A percentile compares a stretch with the other conserved stretches of the same genome.
These are phyloP conservation scores for Fragum whitleyi DNA, from an alignment of 2,888 invertebrate genomes.

Conservation along the genomic window DNA sequence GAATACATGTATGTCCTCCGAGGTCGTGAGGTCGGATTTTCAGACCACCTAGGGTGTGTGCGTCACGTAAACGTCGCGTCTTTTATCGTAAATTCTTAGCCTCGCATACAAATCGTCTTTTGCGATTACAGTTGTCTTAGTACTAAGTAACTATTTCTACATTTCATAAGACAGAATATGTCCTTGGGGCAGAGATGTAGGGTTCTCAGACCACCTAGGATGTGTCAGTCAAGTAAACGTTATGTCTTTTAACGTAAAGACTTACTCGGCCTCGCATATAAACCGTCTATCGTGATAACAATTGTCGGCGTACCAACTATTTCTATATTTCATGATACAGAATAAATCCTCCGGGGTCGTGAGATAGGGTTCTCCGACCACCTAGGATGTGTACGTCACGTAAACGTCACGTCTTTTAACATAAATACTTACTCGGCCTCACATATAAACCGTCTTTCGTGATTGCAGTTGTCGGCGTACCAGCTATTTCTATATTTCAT, in stretches of 20 bases:
- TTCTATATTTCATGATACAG: constrained; percentile 5
- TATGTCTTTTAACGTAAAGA: too few relatives aligned
- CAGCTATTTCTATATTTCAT: constrained; percentile 12
- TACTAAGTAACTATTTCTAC: neutral
- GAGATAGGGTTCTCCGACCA: neutral
- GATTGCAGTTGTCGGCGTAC: constrained; percentile 16
- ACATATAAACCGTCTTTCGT: constrained; percentile 10
- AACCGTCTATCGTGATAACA: neutral
- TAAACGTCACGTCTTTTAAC: too few relatives aligned
- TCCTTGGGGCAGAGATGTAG: neutral
- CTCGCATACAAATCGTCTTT: constrained; percentile 6
- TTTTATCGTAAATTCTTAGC: too few relatives aligned
- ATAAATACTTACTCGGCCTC: constrained; percentile 22
- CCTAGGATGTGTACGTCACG: constrained; percentile 1
- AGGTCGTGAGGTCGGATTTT: neutral
- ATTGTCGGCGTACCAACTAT: constrained; percentile 6
- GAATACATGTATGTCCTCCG: neutral
- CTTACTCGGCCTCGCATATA: constrained; percentile 18
- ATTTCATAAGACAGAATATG: constrained; percentile 3
- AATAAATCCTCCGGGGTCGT: neutral
- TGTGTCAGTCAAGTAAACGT: too few relatives aligned
- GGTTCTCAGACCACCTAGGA: too few relatives aligned
- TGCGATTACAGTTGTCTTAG: neutral
- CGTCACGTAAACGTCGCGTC: too few relatives aligned
- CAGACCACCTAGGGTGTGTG: too few relatives aligned